Base-by-base conservation (phyloP, 2,113 vertebrate genomes). In the Lepus americanus region DNA sequence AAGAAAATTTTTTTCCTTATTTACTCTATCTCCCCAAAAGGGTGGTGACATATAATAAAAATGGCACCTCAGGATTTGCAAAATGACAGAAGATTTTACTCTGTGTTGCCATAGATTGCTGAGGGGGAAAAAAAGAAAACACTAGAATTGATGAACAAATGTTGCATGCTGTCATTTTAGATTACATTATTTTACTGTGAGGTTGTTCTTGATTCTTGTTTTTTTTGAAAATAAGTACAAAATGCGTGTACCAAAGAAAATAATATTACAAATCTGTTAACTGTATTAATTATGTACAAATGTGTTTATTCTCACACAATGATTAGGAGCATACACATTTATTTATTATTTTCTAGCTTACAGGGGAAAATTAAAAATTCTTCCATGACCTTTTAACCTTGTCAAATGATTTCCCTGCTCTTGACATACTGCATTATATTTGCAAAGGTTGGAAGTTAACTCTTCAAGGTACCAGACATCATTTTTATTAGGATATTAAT, bases 401-500 rank as follows among this genome's bases (percentile, higher is more conserved):
- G 98, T 98, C 98, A 98, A 96, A 90, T 97, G 97, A 98, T 98
- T 98, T 98, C 96, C 81, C 92, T 96, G 87, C 97, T 98, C 95
- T 94, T 98, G 98, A 98, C 97, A 98, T 88, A 94, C 89, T 97
- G 95, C 97, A 97, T 98, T 98, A 97, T 98, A 98, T 98, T 98
- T 98, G 96, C 96, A 98, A 98, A 98, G 97, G 98, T 98, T 98
- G 97, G 94, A 97, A 98, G 97, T 99, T 99, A 98, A 98, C 98
- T 99, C 98, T 98, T 98, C 94, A 94, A 98, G 98, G 97, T 98
- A 98, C 97, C 95, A 98, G 98, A 97, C 98, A 98, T 98, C 97
- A 98, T 98, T 98, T 98, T 98, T 98, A 98, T 98, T 98, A 98
- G 98, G 98, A 98, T 98, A 98, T 98, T 98, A 98, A 98, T 98